phyloP scores from a whole-genome alignment of 1,140 invertebrate genomes.

The Wiebesia pumilae region DNA sequence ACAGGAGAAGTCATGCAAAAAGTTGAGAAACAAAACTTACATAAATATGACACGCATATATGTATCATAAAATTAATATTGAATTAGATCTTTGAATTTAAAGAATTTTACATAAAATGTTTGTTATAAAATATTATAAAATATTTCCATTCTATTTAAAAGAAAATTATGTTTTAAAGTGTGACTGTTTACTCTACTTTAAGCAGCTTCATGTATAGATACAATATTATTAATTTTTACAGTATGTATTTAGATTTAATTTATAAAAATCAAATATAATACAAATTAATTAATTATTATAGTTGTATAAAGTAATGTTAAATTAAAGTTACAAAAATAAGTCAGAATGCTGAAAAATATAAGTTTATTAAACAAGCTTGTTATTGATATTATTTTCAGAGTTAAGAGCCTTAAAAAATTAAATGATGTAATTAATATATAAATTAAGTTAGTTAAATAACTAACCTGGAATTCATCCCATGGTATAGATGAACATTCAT shows the following conservation, averaged over 20 bases:
- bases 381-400: constrained; percentile 35
- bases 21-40: constrained; percentile 73
- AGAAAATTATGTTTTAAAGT: constrained; percentile 42
- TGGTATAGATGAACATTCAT: constrained; percentile 90
- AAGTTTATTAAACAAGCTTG: constrained; percentile 19
- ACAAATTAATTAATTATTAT: constrained; percentile 18
- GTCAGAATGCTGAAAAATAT: constrained; percentile 37
- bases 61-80: constrained; percentile 50
- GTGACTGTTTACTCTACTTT: constrained; percentile 17
- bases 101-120: too few species aligned
- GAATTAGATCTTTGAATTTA: constrained; percentile 45
- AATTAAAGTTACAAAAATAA: constrained; percentile 21
- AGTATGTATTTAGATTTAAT: neutral
- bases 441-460: too few species aligned
- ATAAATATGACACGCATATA: constrained; percentile 66
- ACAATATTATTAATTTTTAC: constrained; percentile 2
- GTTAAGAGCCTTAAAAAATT: neutral
- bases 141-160: constrained; percentile 43
- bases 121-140: constrained; percentile 16
- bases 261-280: constrained; percentile 6
- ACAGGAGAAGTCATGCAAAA: constrained; percentile 78
- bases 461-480: constrained; percentile 95
- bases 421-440: neutral
- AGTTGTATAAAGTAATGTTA: constrained; percentile 20
- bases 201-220: constrained; percentile 15